Evolutionary conservation across 2,888 invertebrate species (phyloP).

Genomic region (Chrysomela aeneicollis): DNA sequence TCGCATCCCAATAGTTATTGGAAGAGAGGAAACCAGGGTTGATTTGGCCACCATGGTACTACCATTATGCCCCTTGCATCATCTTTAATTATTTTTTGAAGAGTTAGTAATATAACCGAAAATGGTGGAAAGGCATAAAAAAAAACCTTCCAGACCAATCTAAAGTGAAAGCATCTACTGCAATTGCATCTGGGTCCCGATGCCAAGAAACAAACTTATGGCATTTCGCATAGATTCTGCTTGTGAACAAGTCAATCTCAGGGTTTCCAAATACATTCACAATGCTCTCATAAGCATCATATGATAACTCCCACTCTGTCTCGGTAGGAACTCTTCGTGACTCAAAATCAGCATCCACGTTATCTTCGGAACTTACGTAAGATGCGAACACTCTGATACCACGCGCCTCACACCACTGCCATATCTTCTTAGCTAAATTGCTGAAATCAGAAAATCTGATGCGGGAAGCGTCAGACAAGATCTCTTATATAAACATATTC

Average conservation of each 20-base stretch:
- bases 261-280: conserved; percentile 11
- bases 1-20: conserved; percentile 1
- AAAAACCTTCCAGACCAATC: conserved; percentile 10
- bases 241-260: conserved; percentile 17
- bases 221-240: conserved; percentile 12
- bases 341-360: too few relatives aligned
- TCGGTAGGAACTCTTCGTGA: background rate
- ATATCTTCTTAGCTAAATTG: too few relatives aligned
- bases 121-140: conserved; percentile 22
- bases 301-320: conserved; percentile 15
- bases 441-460: too few relatives aligned
- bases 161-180: conserved; percentile 21
- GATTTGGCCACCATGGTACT: too few relatives aligned
- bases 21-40: conserved; percentile 17
- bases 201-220: conserved; percentile 19
- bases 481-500: too few relatives aligned
- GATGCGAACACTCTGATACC: too few relatives aligned
- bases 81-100: conserved; percentile 22
- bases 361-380: too few relatives aligned
- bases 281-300: conserved; percentile 5
- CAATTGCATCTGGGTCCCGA: conserved; percentile 14
- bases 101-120: conserved; percentile 8
- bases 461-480: too few relatives aligned
- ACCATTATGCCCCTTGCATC: conserved; percentile 8
- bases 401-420: too few relatives aligned